phyloP scores from a whole-genome alignment of 2,797 vertebrate genomes.

The Acomys russatus region DNA sequence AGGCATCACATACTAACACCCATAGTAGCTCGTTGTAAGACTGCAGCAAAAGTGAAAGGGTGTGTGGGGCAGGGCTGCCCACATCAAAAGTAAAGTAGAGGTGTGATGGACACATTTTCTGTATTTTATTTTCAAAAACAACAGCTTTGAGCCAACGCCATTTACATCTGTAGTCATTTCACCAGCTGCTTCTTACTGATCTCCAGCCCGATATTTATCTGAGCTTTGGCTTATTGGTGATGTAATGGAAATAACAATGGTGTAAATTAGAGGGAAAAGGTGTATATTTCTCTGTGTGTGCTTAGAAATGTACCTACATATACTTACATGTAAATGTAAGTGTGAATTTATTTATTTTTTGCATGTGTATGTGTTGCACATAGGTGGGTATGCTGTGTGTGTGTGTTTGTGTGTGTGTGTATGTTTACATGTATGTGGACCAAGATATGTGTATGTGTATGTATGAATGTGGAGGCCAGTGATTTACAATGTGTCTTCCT shows the following conservation, averaged over 20 bases:
- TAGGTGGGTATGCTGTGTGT: not conserved
- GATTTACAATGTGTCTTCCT: not conserved
- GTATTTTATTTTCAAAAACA: not conserved
- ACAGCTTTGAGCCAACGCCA: not conserved
- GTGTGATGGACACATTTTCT: not conserved
- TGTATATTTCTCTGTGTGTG: fast-evolving
- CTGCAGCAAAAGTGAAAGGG: not conserved
- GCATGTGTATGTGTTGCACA: not conserved
- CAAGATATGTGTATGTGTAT: not conserved
- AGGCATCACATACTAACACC: not conserved
- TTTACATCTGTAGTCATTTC: not conserved
- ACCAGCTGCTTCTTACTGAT: not conserved
- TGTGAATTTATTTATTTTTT: not conserved
- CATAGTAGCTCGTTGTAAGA: not conserved
- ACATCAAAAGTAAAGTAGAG: not conserved
- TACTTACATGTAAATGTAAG: not conserved
- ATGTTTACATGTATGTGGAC: not conserved
- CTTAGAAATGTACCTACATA: not conserved
- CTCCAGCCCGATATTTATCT: not conserved
- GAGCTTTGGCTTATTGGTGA: not conserved
- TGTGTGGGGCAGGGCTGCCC: too few relatives aligned
- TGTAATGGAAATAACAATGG: not conserved
- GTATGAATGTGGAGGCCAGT: not conserved
- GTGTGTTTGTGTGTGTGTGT: not conserved
- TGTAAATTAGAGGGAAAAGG: not conserved